These are phyloP conservation scores for Amphipoea oculea DNA, from an alignment of 2,888 invertebrate genomes.

Conservation along the genomic window DNA sequence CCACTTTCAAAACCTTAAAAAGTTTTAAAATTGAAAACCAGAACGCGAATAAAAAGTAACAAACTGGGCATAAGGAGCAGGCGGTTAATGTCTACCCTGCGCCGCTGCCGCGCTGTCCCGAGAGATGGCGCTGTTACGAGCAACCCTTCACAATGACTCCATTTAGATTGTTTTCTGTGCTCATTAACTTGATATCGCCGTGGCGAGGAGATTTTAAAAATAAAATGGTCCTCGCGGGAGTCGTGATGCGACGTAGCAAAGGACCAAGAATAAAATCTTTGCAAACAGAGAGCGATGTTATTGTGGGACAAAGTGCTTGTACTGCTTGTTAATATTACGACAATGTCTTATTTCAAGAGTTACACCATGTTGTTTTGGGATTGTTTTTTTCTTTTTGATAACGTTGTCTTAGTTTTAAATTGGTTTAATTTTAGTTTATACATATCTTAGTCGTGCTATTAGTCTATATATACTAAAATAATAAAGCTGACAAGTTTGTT, in stretches of 20 bases:
- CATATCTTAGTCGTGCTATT: background rate
- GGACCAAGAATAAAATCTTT: slow-evolving; percentile 18
- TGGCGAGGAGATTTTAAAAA: slow-evolving; percentile 49
- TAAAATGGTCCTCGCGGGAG: slow-evolving; percentile 48
- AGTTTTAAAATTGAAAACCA: background rate
- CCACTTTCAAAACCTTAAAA: background rate
- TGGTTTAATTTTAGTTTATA: background rate
- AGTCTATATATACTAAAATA: background rate
- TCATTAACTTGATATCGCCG: slow-evolving; percentile 62
- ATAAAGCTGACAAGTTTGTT: no score
- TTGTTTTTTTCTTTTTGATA: background rate
- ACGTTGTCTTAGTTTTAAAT: background rate
- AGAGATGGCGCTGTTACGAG: slow-evolving; percentile 51
- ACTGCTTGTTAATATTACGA: slow-evolving; percentile 49
- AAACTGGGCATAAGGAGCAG: background rate
- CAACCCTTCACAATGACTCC: slow-evolving; percentile 65
- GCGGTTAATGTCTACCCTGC: slow-evolving; percentile 57
- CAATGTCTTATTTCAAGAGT: slow-evolving; percentile 7
- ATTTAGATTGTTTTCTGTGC: slow-evolving; percentile 68
- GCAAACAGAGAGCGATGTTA: slow-evolving; percentile 45
- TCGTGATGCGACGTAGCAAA: slow-evolving; percentile 14
- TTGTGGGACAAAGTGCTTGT: slow-evolving; percentile 36
- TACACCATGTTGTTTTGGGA: slow-evolving; percentile 1
- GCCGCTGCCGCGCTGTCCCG: slow-evolving; percentile 14
- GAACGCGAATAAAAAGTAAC: background rate